Evolutionary conservation across 2,113 vertebrate species (phyloP), one percentile per base, ranked within the genome.

Genomic region (Pangasianodon gigas): DNA sequence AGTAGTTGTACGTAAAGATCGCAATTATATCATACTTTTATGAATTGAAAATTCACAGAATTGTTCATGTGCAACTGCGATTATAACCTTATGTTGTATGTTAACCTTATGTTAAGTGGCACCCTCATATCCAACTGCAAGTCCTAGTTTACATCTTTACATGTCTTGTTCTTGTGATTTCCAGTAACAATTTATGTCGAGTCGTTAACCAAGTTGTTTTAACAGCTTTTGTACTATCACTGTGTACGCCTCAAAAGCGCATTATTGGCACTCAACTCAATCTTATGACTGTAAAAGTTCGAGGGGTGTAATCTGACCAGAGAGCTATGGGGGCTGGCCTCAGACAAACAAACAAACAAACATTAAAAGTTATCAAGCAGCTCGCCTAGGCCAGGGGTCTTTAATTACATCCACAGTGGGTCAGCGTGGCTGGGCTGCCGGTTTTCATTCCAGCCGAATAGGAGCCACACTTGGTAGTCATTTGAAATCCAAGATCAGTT

Each of bases 1-100:
- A 19, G 46, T 24, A 77, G 51, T 37, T 71, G 7, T 26, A 75
- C 24, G 13, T 56, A 56, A 74, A 26, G 48, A 21, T 32, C 3
- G 32, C 21, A 46, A 44, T 14, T 60, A 29, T 41, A 41, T 60
- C 21, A 41, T 13, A 29, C 6, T 24, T 84, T 60, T 60, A 60
- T 84, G 54, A 82, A 82, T 83, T 56, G 16, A 84, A 84, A 62
- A 84, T 83, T 83, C 80, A 79, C 44, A 44, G 24, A 84, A 60
- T 62, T 54, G 51, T n/a, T 83, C 81, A 58, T 58, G 10, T 83
- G 52, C 19, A 58, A 83, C 54, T 60, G 52, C 5, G 19, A 37
- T 58, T 58, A 41, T 24, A 62, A 62, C 19, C 24, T 60, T 32
- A 4, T 8, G 21, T 44, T 62, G 29, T 21, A 37, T 37, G 37